A percentile compares a stretch with the other conserved stretches of the same genome.
These are phyloP conservation scores for Gadopsis bispinosus DNA, from an alignment of 2,797 vertebrate genomes.

Conservation along the genomic window DNA sequence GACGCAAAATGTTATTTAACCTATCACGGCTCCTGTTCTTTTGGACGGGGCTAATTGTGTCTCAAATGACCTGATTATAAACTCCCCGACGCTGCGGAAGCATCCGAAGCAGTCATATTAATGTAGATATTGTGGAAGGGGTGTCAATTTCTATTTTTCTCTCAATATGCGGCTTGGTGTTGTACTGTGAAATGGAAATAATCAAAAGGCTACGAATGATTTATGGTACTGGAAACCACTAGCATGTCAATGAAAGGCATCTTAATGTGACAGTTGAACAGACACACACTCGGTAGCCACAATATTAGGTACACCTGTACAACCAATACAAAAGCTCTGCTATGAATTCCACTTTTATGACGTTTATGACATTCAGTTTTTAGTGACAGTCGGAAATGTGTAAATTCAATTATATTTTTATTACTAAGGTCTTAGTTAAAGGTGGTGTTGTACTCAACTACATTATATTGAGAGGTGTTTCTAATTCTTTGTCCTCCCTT, in stretches of 20 bases:
- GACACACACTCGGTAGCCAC: no score
- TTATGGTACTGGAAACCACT: neutral
- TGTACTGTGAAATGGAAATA: neutral
- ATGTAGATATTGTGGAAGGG: neutral
- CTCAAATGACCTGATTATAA: neutral
- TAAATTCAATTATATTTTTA: no score
- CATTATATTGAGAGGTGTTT: no score
- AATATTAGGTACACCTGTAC: no score
- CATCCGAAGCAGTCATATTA: neutral
- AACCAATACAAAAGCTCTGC: no score
- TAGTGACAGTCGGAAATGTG: no score
- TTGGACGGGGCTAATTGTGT: neutral
- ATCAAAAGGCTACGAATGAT: neutral
- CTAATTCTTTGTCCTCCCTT: no score
- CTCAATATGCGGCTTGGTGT: neutral
- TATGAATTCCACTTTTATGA: no score
- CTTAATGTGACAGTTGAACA: neutral
- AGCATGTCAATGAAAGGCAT: neutral
- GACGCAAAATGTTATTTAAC: constrained; percentile 7
- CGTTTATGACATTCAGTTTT: no score
- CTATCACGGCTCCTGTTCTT: constrained; percentile 1
- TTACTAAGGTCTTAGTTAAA: no score
- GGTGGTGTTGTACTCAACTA: no score
- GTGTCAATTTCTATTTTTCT: no score
- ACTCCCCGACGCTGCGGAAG: neutral